Base-by-base conservation (phyloP, 1,140 invertebrate species). In the Bombyx mori region DNA sequence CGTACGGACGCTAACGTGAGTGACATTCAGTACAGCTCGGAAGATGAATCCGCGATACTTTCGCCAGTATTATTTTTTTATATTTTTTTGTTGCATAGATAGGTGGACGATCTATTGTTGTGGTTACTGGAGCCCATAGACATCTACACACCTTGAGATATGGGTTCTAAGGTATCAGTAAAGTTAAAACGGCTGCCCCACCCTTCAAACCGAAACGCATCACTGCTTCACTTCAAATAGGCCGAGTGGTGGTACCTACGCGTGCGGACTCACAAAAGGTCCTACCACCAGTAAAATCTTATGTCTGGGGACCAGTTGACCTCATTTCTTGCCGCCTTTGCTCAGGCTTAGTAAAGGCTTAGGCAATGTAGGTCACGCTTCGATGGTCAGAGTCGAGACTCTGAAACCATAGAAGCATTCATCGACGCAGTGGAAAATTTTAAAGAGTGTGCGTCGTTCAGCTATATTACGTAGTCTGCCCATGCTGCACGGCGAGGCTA, bases 41-140 rank as follows among this genome's bases (percentile, higher is more conserved):
- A 35, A 35, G 2, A 35, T 35, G 4, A 35, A 35, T 2, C 2
- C 22, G 66, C 57, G 26, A 84, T 72, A 44, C 82, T 78, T 56
- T 86, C 81, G 10, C 80, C 79, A 55, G 26, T 35, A 35, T 1
- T 18, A 18, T 18, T 18, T 18, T 18, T 18, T 18, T 18, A 1
- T 18, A 18, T 18, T 18, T 18, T 18, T 18, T 18, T 18, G 12
- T 18, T 18, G 12, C 12, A 18, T 18, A 18, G 12, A 18, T 18
- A 18, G 12, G 12, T 18, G 12, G 12, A 18, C 12, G 12, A 18
- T 18, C 12, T 18, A 1, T 0, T 18, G 12, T 18, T 18, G 12
- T 18, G 12, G 12, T 18, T 18, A 18, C 12, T 1, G 12, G 12
- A 18, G 12, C 12, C 12, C 12, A 18, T 18, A 18, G 12, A 18